These are phyloP conservation scores for Apis laboriosa DNA, from an alignment of 1,140 invertebrate species.

Conservation along the genomic window DNA sequence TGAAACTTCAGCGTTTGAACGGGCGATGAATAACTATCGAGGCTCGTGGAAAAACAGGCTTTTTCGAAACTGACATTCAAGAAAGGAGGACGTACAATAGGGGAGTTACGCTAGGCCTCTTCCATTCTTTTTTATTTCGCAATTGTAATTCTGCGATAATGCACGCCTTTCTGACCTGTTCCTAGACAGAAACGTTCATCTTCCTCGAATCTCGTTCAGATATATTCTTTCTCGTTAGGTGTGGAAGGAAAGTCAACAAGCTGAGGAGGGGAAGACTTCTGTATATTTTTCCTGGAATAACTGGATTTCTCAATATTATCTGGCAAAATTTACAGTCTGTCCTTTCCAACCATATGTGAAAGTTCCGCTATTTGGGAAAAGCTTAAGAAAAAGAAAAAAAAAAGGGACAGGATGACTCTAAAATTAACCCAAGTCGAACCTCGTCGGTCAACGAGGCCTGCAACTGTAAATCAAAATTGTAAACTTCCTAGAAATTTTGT, in stretches of 20 bases:
- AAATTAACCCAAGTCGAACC: too few relatives aligned
- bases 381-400: not conserved
- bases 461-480: too few relatives aligned
- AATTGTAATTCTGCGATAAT: constrained; percentile 56
- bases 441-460: too few relatives aligned
- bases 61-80: constrained; percentile 37
- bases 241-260: constrained; percentile 5
- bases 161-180: constrained; percentile 7
- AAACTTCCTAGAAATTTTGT: too few relatives aligned
- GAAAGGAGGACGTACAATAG: constrained; percentile 33
- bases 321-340: not conserved
- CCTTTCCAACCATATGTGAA: too few relatives aligned
- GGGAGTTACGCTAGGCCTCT: constrained; percentile 36
- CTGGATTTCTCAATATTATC: not conserved
- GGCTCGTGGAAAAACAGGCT: constrained; percentile 51
- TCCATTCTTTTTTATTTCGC: constrained; percentile 53
- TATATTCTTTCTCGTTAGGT: not conserved
- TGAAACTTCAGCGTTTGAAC: constrained; percentile 73
- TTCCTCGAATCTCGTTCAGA: not conserved
- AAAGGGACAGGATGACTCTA: not conserved
- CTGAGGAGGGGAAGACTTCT: not conserved
- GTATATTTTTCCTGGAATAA: not conserved
- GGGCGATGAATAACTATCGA: constrained; percentile 6
- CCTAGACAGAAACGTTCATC: not conserved
- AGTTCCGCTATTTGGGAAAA: not conserved